Percentiles rank a stretch among this genome's conserved stretches.
Evolutionary conservation across 2,797 vertebrate species (phyloP).

Genomic region (Danionella dracula): DNA sequence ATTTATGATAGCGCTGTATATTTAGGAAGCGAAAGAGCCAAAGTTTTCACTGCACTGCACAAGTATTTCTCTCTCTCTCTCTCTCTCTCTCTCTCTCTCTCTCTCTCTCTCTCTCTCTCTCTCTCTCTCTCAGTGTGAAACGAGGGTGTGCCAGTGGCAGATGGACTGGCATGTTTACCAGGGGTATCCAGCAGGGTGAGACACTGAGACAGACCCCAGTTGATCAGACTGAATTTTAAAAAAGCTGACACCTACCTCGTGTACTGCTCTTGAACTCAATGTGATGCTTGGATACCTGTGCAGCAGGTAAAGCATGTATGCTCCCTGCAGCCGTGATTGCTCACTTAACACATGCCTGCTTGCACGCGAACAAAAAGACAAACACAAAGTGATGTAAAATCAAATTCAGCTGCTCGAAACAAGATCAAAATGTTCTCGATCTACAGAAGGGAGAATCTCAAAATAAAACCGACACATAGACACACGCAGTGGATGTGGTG

Average conservation of each 20-base stretch:
- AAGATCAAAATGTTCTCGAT: not conserved
- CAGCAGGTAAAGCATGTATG: conserved; percentile 8
- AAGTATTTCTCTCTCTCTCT: not conserved
- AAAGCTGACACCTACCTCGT: conserved; percentile 2
- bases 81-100: not conserved
- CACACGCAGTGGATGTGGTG: conserved; percentile 6
- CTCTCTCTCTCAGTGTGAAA: not conserved
- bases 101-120: not conserved
- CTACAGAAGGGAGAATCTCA: not conserved
- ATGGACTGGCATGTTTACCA: conserved; percentile 26
- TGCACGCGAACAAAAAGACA: not conserved
- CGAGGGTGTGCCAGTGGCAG: conserved; percentile 17
- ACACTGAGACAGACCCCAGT: not conserved
- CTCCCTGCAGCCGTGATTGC: conserved; percentile 15
- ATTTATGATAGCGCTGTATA: conserved; percentile 27
- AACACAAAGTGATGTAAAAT: not conserved
- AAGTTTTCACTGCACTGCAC: conserved; percentile 28
- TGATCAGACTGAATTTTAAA: conserved; percentile 4
- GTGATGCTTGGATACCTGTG: not conserved
- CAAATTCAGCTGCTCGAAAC: not conserved
- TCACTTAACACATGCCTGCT: conserved; percentile 6
- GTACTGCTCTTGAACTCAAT: not conserved
- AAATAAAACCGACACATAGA: conserved; percentile 37
- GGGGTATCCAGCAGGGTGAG: conserved; percentile 16
- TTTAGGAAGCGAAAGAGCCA: conserved; percentile 11